Conservation (phyloP, 2,113 vertebrate genomes). For the Gallinago undulata region DNA sequence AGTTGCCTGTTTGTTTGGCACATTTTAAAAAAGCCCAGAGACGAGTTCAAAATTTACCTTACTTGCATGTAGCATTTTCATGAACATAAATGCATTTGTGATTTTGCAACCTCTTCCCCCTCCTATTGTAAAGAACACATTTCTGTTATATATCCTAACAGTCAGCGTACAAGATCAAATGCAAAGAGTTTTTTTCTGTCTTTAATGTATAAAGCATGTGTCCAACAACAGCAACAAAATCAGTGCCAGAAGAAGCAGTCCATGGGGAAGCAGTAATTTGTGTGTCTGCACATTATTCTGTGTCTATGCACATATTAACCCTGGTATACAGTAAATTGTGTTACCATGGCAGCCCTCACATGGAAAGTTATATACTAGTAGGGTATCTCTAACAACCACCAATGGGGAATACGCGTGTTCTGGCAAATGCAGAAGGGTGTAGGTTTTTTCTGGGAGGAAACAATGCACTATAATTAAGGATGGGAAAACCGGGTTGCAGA, state of each 20-base stretch:
- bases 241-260: slow-evolving; percentile 51
- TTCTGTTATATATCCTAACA: background rate
- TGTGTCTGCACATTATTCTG: slow-evolving; percentile 66
- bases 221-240: slow-evolving; percentile 54
- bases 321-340: slow-evolving; percentile 65
- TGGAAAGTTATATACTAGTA: slow-evolving; percentile 38
- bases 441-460: background rate
- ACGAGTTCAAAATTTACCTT: background rate
- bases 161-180: background rate
- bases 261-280: slow-evolving; percentile 52
- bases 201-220: slow-evolving; percentile 57
- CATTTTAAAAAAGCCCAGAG: background rate
- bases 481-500: background rate
- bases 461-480: background rate
- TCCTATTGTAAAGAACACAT: background rate
- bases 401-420: slow-evolving; percentile 16
- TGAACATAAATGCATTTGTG: background rate
- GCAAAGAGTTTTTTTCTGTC: background rate
- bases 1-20: background rate
- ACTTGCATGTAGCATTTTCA: background rate
- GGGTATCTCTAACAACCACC: slow-evolving; percentile 46
- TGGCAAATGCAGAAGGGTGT: background rate
- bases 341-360: slow-evolving; percentile 59
- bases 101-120: slow-evolving; percentile 32
- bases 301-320: slow-evolving; percentile 69